phyloP scores from a whole-genome alignment of 2,888 invertebrate species.

The Argynnis bischoffii region DNA sequence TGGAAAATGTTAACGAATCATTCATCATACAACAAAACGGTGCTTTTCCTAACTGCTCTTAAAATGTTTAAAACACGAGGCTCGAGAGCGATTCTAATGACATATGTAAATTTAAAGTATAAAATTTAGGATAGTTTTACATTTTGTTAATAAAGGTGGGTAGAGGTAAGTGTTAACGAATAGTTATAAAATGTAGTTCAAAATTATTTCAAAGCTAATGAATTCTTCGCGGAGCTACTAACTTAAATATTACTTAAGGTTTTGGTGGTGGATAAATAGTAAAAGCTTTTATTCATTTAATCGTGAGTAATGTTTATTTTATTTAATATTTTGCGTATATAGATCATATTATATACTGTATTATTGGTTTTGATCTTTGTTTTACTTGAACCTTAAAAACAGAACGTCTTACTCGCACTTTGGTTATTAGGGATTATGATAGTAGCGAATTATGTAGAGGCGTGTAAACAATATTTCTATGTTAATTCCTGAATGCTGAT shows the following conservation, averaged over 20 bases:
- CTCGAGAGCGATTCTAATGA: constrained; percentile 40
- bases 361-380: constrained; percentile 48
- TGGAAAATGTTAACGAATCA: constrained; percentile 9
- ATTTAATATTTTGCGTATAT: constrained; percentile 59
- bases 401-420: no score
- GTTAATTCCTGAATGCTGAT: no score
- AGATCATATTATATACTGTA: constrained; percentile 55
- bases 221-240: constrained; percentile 52
- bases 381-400: constrained; percentile 9
- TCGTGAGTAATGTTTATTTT: constrained; percentile 67
- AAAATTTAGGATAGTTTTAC: constrained; percentile 39
- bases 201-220: constrained; percentile 39
- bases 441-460: no score
- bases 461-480: no score
- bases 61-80: constrained; percentile 46
- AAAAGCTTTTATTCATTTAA: constrained; percentile 66
- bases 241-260: constrained; percentile 66
- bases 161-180: constrained; percentile 66
- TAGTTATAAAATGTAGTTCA: constrained; percentile 50
- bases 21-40: constrained; percentile 33
- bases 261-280: constrained; percentile 72
- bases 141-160: constrained; percentile 51
- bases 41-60: constrained; percentile 40
- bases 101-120: constrained; percentile 24
- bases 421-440: no score